Evolutionary conservation across 2,113 vertebrate species (phyloP).

Genomic region (Istiophorus platypterus): DNA sequence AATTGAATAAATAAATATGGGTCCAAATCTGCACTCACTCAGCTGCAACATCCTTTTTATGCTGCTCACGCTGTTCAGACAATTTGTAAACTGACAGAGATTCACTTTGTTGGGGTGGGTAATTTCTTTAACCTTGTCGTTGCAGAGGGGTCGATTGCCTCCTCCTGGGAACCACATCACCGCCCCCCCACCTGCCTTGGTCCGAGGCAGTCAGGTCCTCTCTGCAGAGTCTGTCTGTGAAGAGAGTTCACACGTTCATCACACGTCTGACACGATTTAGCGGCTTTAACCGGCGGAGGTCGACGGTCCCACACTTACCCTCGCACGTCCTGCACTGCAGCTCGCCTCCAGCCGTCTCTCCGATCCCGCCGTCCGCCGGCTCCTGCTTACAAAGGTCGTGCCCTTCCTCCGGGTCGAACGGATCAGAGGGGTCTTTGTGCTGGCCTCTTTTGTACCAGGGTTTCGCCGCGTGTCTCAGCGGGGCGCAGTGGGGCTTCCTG

Average conservation of each 20-base stretch:
- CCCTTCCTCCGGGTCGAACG: slow-evolving; percentile 27
- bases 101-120: too few species aligned
- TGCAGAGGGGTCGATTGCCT: slow-evolving; percentile 57
- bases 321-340: slow-evolving; percentile 66
- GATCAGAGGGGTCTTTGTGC: slow-evolving; percentile 34
- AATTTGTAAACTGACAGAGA: too few species aligned
- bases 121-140: slow-evolving; percentile 64
- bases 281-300: too few species aligned
- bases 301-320: too few species aligned
- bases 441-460: slow-evolving; percentile 63
- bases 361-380: slow-evolving; percentile 20
- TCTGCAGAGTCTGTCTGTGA: slow-evolving; percentile 70
- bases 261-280: not conserved
- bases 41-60: not conserved
- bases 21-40: not conserved
- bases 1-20: not conserved
- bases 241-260: not conserved
- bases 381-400: slow-evolving; percentile 41
- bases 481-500: slow-evolving; percentile 60
- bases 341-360: slow-evolving; percentile 40
- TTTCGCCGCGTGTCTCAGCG: slow-evolving; percentile 47
- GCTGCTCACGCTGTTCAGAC: not conserved
- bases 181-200: slow-evolving; percentile 61
- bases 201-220: slow-evolving; percentile 43
- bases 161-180: slow-evolving; percentile 57